A percentile compares a stretch with the other conserved stretches of the same genome.
phyloP scores from a whole-genome alignment of 2,113 vertebrate species.

The Arizona elegans region DNA sequence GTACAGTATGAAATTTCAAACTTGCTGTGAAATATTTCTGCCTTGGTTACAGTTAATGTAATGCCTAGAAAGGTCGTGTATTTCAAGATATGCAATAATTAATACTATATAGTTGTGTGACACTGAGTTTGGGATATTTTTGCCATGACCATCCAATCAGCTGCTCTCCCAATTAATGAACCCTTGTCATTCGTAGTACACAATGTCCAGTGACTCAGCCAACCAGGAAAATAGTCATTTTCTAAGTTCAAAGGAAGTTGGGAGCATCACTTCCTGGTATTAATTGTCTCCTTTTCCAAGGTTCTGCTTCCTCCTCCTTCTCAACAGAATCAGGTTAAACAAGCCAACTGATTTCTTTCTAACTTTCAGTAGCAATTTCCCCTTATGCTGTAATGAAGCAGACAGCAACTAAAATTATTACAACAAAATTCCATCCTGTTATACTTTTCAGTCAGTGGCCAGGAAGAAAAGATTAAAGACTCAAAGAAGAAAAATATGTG shows the following conservation, averaged over 20 bases:
- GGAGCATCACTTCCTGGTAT: neutral
- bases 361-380: neutral
- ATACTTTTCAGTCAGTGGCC: neutral
- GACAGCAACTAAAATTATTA: neutral
- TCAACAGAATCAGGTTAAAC: neutral
- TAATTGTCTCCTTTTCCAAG: neutral
- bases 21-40: neutral
- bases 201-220: neutral
- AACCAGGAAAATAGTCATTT: neutral
- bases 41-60: neutral
- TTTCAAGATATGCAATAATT: neutral
- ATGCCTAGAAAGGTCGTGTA: neutral
- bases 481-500: slow-evolving; percentile 18
- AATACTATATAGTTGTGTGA: neutral
- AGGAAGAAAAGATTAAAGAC: slow-evolving; percentile 17
- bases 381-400: neutral
- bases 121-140: neutral
- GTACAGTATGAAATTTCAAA: neutral
- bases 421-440: neutral
- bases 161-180: neutral
- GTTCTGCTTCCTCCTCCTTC: neutral
- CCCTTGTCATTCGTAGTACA: neutral
- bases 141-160: neutral
- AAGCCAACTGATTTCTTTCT: neutral
- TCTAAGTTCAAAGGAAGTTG: neutral